Percentiles rank a stretch among this genome's conserved stretches.
phyloP scores from a whole-genome alignment of 2,888 invertebrate species.

The Hypercompe scribonia region DNA sequence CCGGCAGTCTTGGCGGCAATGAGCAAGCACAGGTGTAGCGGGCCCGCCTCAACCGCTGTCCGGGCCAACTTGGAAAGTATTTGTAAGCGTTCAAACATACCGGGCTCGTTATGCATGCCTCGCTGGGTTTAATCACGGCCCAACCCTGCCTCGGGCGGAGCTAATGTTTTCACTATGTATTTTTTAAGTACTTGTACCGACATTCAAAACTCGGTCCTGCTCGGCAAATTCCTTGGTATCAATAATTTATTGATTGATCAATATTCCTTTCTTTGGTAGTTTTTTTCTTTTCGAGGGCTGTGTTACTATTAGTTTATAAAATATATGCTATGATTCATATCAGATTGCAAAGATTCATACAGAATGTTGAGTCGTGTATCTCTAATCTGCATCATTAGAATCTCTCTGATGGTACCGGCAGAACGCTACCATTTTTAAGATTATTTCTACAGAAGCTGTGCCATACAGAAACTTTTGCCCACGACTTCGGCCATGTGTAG shows the following conservation, averaged over 20 bases:
- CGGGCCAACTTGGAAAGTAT: constrained; percentile 81
- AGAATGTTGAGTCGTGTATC: background rate
- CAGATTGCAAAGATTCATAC: background rate
- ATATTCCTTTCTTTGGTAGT: constrained; percentile 14
- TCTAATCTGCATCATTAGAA: background rate
- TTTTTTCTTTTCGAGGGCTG: constrained; percentile 18
- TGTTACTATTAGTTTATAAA: background rate
- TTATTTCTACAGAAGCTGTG: background rate
- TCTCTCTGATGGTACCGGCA: background rate
- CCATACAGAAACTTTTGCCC: too few species aligned
- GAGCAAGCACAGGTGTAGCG: constrained; percentile 80
- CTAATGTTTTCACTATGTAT: constrained; percentile 85
- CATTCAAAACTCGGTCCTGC: constrained; percentile 57
- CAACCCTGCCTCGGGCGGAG: constrained; percentile 74
- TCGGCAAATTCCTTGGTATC: constrained; percentile 54
- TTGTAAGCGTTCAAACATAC: constrained; percentile 83
- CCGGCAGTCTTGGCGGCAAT: constrained; percentile 71
- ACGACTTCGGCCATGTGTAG: too few species aligned
- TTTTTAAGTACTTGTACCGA: constrained; percentile 73
- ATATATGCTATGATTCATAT: background rate
- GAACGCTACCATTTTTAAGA: background rate
- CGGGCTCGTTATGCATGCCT: constrained; percentile 83
- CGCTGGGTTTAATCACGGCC: constrained; percentile 83
- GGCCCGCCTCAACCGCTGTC: constrained; percentile 72
- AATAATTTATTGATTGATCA: constrained; percentile 42